Evolutionary conservation across 2,888 invertebrate species (phyloP).

Genomic region (Pammene aurita): DNA sequence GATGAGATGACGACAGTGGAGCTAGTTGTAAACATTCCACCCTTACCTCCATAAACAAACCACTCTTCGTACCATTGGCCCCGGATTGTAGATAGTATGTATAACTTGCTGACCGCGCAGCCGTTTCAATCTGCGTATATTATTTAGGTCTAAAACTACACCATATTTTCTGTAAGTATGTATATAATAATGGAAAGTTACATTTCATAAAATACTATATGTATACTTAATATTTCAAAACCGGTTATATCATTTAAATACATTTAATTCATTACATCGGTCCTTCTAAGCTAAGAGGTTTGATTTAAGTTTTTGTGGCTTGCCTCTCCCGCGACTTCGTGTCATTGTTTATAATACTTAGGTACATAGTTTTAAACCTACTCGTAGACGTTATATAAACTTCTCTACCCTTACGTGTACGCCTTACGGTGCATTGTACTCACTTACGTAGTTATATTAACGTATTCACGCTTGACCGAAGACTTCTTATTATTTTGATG

Average conservation of each 20-base stretch:
- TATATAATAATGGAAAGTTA: neutral
- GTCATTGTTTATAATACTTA: too few species aligned
- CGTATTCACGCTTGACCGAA: too few species aligned
- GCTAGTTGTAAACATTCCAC: conserved; percentile 63
- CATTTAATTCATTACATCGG: neutral
- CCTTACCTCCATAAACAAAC: conserved; percentile 45
- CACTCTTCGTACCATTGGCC: conserved; percentile 21
- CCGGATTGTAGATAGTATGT: conserved; percentile 7
- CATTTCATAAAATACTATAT: neutral
- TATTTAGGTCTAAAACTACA: neutral
- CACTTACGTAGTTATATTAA: too few species aligned
- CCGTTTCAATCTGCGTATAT: conserved; percentile 4
- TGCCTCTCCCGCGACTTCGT: too few species aligned
- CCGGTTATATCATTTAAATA: neutral
- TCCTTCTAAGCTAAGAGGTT: neutral
- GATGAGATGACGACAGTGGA: conserved; percentile 79
- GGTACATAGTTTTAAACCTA: too few species aligned
- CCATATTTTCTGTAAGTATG: neutral
- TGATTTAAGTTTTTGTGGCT: neutral
- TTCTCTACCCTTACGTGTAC: too few species aligned
- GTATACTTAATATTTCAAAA: neutral
- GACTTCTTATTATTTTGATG: too few species aligned
- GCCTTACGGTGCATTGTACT: too few species aligned
- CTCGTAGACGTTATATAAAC: too few species aligned
- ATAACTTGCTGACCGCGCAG: neutral